These are phyloP conservation scores for Melolontha melolontha DNA, from an alignment of 2,888 invertebrate species.

Conservation along the genomic window DNA sequence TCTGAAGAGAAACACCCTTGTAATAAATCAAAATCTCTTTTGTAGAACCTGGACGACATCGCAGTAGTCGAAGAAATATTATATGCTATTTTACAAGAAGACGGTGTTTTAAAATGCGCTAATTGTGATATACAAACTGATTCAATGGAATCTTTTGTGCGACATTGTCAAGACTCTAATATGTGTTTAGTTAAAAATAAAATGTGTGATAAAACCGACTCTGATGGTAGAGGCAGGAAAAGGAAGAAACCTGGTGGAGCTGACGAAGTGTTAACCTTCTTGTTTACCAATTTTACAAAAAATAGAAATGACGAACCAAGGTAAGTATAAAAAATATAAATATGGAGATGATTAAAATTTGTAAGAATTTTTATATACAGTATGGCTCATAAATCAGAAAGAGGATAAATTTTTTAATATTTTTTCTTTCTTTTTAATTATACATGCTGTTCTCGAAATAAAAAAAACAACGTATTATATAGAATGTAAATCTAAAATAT, in stretches of 20 bases:
- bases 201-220: not conserved
- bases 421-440: too few relatives aligned
- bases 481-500: too few relatives aligned
- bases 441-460: too few relatives aligned
- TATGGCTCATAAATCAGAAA: too few relatives aligned
- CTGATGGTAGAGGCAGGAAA: not conserved
- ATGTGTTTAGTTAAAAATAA: conserved; percentile 3
- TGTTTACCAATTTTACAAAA: too few relatives aligned
- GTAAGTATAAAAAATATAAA: too few relatives aligned
- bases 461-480: too few relatives aligned
- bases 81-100: conserved; percentile 24
- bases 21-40: conserved; percentile 7
- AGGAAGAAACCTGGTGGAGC: conserved; percentile 11
- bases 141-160: conserved; percentile 11
- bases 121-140: conserved; percentile 17
- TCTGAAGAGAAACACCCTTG: not conserved
- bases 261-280: too few relatives aligned
- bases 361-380: too few relatives aligned
- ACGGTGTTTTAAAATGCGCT: conserved; percentile 19
- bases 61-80: conserved; percentile 26
- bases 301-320: too few relatives aligned
- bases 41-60: conserved; percentile 36
- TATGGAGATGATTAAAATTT: too few relatives aligned
- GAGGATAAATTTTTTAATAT: too few relatives aligned
- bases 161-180: conserved; percentile 17